A percentile compares a stretch with the other conserved stretches of the same genome.
Evolutionary conservation across 2,888 invertebrate genomes (phyloP).

Genomic region (Rhabditoides inermis): DNA sequence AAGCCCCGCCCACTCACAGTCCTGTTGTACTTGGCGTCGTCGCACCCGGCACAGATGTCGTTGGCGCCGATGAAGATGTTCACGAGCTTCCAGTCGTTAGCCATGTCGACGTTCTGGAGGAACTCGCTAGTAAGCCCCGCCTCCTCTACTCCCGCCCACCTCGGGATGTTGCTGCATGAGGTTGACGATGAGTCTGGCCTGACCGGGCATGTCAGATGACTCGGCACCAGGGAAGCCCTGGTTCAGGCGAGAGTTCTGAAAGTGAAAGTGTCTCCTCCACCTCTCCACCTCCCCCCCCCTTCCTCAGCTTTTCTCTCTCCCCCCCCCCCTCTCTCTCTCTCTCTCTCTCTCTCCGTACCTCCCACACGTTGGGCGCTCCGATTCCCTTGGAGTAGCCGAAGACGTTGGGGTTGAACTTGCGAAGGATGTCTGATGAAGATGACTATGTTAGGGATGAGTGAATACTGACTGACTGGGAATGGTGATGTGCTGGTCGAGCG

Average conservation of each 20-base stretch:
- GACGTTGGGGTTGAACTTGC: slow-evolving; percentile 67
- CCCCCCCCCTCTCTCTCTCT: too few relatives aligned
- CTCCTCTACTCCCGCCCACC: slow-evolving; percentile 5
- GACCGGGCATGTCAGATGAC: slow-evolving; percentile 23
- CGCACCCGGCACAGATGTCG: slow-evolving; percentile 39
- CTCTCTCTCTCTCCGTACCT: slow-evolving; percentile 9
- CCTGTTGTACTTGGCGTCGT: slow-evolving; percentile 16
- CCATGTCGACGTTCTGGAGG: slow-evolving; percentile 16
- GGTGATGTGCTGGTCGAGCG: slow-evolving; percentile 32
- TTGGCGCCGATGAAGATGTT: slow-evolving; percentile 44
- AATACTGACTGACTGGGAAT: slow-evolving; percentile 23
- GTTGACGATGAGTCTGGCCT: slow-evolving; percentile 30
- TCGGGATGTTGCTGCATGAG: slow-evolving; percentile 27
- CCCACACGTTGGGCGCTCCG: slow-evolving; percentile 38
- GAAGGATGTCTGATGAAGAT: slow-evolving; percentile 59
- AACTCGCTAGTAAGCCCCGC: not conserved
- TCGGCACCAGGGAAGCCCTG: slow-evolving; percentile 37
- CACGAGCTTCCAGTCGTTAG: slow-evolving; percentile 41
- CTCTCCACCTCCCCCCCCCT: not conserved
- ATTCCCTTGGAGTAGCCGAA: slow-evolving; percentile 54
- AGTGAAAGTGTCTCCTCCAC: not conserved
- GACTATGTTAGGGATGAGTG: not conserved
- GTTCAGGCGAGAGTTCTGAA: slow-evolving; percentile 24
- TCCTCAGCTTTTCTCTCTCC: too few relatives aligned
- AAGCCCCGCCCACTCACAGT: slow-evolving; percentile 3